These are phyloP conservation scores for Taenioides sp. DNA, from an alignment of 2,797 vertebrate genomes.

Conservation along the genomic window DNA sequence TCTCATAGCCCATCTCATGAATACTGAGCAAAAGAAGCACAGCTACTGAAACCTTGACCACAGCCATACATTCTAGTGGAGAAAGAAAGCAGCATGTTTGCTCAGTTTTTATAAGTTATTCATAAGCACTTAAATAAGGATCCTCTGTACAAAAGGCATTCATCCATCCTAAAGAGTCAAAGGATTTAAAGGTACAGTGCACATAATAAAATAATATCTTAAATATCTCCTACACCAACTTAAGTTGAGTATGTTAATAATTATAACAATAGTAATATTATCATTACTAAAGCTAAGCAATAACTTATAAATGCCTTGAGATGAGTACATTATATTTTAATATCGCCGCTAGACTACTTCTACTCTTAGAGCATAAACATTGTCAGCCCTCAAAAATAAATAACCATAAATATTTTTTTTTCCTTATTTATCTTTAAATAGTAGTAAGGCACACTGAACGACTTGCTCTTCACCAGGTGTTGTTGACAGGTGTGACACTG, in stretches of 20 bases:
- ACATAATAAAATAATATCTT: slow-evolving; percentile 88
- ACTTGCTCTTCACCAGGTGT: slow-evolving; percentile 61
- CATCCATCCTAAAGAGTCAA: slow-evolving; percentile 87
- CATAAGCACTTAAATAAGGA: slow-evolving; percentile 78
- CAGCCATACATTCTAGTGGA: slow-evolving; percentile 87
- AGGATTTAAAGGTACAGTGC: slow-evolving; percentile 91
- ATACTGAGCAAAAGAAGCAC: slow-evolving; percentile 93
- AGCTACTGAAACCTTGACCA: slow-evolving; percentile 89
- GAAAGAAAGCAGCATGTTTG: slow-evolving; percentile 94
- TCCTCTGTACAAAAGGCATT: slow-evolving; percentile 81
- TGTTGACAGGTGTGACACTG: slow-evolving; percentile 75
- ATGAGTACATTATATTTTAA: slow-evolving; percentile 97
- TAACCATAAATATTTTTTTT: slow-evolving; percentile 80
- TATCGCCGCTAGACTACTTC: slow-evolving; percentile 91
- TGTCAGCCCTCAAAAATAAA: slow-evolving; percentile 98
- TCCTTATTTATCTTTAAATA: slow-evolving; percentile 80
- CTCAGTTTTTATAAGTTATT: slow-evolving; percentile 63
- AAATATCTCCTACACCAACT: slow-evolving; percentile 97
- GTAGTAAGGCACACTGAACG: slow-evolving; percentile 95
- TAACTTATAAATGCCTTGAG: slow-evolving; percentile 99
- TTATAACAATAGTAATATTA: slow-evolving; percentile 81
- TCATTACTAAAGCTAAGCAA: slow-evolving; percentile 95
- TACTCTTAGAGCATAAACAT: slow-evolving; percentile 92
- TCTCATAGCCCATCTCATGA: slow-evolving; percentile 95
- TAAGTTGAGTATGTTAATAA: slow-evolving; percentile 97